Base-by-base conservation (phyloP, 2,113 vertebrate species). In the Agelaius phoeniceus region DNA sequence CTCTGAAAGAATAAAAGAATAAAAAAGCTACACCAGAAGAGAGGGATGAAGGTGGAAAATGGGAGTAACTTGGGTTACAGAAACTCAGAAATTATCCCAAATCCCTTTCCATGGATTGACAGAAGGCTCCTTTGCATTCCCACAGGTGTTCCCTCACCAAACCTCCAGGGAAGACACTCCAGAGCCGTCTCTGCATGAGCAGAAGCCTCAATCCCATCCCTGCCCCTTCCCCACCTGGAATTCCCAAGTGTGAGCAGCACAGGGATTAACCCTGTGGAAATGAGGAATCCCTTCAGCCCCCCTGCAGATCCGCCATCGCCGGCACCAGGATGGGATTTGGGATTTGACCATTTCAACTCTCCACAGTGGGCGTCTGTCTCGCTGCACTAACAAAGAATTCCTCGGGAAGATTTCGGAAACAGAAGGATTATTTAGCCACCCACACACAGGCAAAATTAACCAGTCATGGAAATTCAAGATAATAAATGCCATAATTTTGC, bases 391-490 rank as follows among this genome's bases (percentile, higher is more conserved):
- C 83, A 88, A 84, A 92, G 79, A 89, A 90, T 87, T 97, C 95
- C 94, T 94, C 4, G 5, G 83, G 76, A 94, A 63, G 89, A 69
- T 58, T 74, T 92, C 48, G 66, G 96, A 89, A 96, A 74, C 93
- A 86, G 79, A 58, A 89, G 86, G 94, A 94, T 95, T 89, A 86
- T 81, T 92, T n/a, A 94, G 87, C 86, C 94, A 95, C 94, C 92
- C 88, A 95, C 90, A 69, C 77, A 21, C 57, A 88, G 65, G 13
- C 76, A 57, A 90, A 97, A 92, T 76, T 73, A 97, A 93, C 75
- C 51, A 91, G 51, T 92, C 95, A 92, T 92, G 96, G 89, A 96
- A 97, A 93, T 87, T 93, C 78, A 94, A 95, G 91, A 94, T 95
- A 96, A 96, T 94, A 94, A 97, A 94, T 84, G 81, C 83, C 92